phyloP scores from a whole-genome alignment of 1,140 invertebrate genomes.

The Procambarus clarkii region DNA sequence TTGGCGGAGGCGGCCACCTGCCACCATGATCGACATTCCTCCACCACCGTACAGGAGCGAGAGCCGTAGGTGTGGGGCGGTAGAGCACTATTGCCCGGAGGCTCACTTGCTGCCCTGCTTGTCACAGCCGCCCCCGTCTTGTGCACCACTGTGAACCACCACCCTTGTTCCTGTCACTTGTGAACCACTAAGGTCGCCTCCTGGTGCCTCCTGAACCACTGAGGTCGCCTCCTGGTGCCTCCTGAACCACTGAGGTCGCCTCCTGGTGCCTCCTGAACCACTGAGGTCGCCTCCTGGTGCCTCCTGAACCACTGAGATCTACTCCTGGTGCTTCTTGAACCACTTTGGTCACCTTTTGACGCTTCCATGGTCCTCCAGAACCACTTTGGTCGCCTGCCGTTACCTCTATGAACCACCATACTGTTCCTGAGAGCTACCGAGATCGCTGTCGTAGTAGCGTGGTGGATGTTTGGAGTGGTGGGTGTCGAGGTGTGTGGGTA shows the following conservation, averaged over 20 bases:
- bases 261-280: no score
- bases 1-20: neutral
- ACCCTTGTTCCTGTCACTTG: constrained; percentile 11
- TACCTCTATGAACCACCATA: no score
- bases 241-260: no score
- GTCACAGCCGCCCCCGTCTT: constrained; percentile 19
- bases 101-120: neutral
- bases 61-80: neutral
- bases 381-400: no score
- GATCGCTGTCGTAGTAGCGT: no score
- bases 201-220: neutral
- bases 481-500: no score
- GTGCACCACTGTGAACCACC: constrained; percentile 39
- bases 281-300: neutral
- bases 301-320: neutral
- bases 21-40: constrained; percentile 6
- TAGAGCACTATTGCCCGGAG: constrained; percentile 1
- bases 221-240: no score
- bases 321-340: no score
- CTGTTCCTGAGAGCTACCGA: no score
- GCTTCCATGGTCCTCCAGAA: no score
- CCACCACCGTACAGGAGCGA: neutral
- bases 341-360: no score
- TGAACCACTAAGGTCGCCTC: neutral
- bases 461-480: no score